Base-by-base conservation (phyloP, 2,888 invertebrate genomes). In the Deilephila porcellus region DNA sequence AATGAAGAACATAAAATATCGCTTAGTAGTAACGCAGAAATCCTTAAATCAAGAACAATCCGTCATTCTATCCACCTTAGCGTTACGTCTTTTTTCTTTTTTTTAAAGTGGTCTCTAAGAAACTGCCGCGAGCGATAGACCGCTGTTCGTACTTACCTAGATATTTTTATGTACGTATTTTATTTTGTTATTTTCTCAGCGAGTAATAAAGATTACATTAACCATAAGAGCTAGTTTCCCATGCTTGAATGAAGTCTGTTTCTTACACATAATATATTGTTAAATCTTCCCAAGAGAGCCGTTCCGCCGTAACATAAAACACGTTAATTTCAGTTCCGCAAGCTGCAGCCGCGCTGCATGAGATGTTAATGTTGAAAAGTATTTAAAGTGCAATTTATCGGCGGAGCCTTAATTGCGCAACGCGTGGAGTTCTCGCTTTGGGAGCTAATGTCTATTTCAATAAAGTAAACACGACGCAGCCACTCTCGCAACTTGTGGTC, bases 351-450 rank as follows among this genome's bases (percentile, higher is more conserved):
- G 81, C 78, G 75, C 78, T 74, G 78, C 45, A 67, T 67, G 83
- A 80, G 82, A 82, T 82, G 84, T 85, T 86, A 87, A 87, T 85
- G 81, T 83, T 81, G 80, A 78, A 76, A 83, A 85, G 83, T 84
- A 82, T 83, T 86, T 85, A 82, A 67, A 85, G 83, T 84, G 82
- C 84, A 82, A 84, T 87, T 83, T 67, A 52, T 67, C 83, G 62
- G 73, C 73, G 73, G 73, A 71, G 74, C 76, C 76, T 60, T 80
- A 80, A 80, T 80, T 80, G 80, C 76, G 73, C 76, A 72, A 75
- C 80, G 79, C 80, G 74, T 74, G 60, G 79, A 83, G 79, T 82
- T 77, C 70, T 71, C 71, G 71, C 74, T 76, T 78, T 62, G 63
- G 77, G 71, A 76, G 76, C 78, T 77, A 80, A 81, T 81, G 80